phyloP scores from a whole-genome alignment of 2,113 vertebrate genomes.

The Nannobrachium achirus region DNA sequence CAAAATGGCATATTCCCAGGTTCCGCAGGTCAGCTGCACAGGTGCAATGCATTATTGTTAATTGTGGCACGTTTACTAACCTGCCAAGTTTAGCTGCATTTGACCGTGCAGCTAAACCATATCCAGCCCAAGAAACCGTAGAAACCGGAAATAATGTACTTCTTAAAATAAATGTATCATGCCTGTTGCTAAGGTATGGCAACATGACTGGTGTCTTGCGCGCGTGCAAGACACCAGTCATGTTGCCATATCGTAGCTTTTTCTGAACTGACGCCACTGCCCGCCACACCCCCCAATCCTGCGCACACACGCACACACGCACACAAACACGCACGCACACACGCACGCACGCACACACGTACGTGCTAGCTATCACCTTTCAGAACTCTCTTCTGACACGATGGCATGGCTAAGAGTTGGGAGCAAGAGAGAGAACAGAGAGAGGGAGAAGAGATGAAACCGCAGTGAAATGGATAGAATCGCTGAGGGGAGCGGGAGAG shows the following conservation, averaged over 20 bases:
- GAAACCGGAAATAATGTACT: no score
- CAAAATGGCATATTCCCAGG: no score
- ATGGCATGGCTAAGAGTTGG: slow-evolving; percentile 46
- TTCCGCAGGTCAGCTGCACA: no score
- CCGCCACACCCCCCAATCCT: slow-evolving; percentile 7
- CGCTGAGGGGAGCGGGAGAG: slow-evolving; percentile 16
- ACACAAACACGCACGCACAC: not conserved
- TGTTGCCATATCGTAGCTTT: no score
- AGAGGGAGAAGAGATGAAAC: slow-evolving; percentile 25
- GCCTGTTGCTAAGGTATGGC: no score
- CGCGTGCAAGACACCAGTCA: no score
- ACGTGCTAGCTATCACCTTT: slow-evolving; percentile 39
- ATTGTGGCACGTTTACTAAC: no score
- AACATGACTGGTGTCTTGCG: no score
- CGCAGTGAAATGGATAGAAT: not conserved
- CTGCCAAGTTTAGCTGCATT: no score
- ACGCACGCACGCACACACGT: slow-evolving; percentile 11
- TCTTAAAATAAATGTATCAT: no score
- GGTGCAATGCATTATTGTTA: no score
- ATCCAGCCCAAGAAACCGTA: not conserved
- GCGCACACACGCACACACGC: not conserved
- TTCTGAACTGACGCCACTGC: not conserved
- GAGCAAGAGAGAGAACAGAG: not conserved
- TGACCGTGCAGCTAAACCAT: slow-evolving; percentile 1
- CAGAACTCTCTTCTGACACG: slow-evolving; percentile 62